These are phyloP conservation scores for Phyllostomus discolor DNA, from an alignment of 2,113 vertebrate species.

Conservation along the genomic window DNA sequence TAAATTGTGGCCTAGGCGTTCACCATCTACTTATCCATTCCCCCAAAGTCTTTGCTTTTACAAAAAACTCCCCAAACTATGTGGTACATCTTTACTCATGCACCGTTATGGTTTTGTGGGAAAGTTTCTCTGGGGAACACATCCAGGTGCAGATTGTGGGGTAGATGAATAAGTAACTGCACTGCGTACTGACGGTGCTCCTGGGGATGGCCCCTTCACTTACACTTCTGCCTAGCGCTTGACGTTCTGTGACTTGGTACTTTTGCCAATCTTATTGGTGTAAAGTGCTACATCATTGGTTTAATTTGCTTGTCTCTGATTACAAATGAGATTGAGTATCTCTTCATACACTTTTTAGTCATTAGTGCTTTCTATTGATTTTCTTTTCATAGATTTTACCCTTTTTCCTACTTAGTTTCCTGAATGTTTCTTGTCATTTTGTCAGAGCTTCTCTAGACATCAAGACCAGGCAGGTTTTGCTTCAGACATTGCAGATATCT, in stretches of 20 bases:
- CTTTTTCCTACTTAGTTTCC: background rate
- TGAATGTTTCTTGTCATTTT: background rate
- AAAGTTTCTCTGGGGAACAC: background rate
- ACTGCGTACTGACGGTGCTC: background rate
- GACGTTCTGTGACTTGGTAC: background rate
- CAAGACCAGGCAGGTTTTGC: background rate
- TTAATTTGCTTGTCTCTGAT: constrained; percentile 36
- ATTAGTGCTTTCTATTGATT: background rate
- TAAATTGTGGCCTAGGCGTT: background rate
- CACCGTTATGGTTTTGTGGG: background rate
- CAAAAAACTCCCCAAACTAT: background rate
- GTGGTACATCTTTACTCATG: background rate
- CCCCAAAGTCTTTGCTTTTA: background rate
- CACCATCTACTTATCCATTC: background rate
- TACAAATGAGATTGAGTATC: background rate
- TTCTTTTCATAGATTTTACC: background rate
- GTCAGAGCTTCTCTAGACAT: background rate
- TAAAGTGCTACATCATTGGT: background rate
- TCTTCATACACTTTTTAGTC: constrained; percentile 28
- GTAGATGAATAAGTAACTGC: background rate
- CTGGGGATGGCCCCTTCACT: background rate
- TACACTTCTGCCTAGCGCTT: background rate
- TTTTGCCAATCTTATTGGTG: background rate
- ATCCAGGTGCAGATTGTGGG: fast-evolving
- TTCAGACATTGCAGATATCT: background rate